Evolutionary conservation across 2,113 vertebrate species (phyloP), one percentile per base, ranked within the genome.

Genomic region (Elaphurus davidianus): DNA sequence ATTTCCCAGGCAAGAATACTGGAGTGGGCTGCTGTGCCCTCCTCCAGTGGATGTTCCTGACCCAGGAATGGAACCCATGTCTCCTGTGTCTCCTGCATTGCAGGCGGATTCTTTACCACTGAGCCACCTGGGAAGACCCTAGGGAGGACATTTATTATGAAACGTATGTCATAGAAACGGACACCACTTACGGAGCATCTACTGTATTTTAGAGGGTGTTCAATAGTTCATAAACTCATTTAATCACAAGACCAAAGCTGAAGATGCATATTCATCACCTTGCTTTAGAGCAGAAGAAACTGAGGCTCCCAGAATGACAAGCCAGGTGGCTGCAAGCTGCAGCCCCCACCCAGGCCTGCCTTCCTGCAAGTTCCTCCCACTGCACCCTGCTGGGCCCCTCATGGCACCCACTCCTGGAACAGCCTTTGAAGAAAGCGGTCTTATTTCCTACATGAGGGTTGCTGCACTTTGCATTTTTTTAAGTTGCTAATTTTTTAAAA

Each of bases 371-470:
- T 1, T 15, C 43, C 14, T 13, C 43, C 64, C 25, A 1, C 36
- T 0, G 8, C 3, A 16, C 4, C 0, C 0, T 21, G 12, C 13
- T 6, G 8, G 15, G 30, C 14, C 7, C 33, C 0, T 0, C 1
- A 0, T 1, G 28, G 21, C 8, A 30, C 36, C 11, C 1, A 7
- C 2, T 14, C 45, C 14, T 0, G 3, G 30, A 17, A 12, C 0
- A 5, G 45, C 2, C 0, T 15, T 83, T 4, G 5, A 33, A 62
- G 33, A 25, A 11, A 11, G 5, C 0, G 0, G 19, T 5, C 23
- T 50, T 40, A 2, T 11, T 15, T 27, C 52, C 54, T 30, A 1
- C 21, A 0, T 2, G 9, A 14, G 2, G 6, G 13, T 6, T 33
- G n/a, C 7, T 91, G 14, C 7, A 19, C 12, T 78, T 54, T 23